Evolutionary conservation across 2,888 invertebrate genomes (phyloP).

Genomic region (Plagiodera versicolora): DNA sequence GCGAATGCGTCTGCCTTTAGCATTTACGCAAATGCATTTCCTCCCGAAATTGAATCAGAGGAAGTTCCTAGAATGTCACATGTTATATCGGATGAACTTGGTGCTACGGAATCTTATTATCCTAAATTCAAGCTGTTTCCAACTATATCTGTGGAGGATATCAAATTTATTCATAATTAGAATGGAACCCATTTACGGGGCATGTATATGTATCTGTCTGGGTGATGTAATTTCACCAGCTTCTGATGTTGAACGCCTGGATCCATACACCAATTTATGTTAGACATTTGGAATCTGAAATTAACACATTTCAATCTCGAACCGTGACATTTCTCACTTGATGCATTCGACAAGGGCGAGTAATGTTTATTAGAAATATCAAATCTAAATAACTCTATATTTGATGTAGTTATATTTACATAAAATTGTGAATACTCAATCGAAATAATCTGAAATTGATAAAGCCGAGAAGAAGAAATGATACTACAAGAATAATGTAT

Average conservation of each 20-base stretch:
- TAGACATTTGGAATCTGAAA: not conserved
- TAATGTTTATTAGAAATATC: no score
- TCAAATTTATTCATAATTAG: constrained; percentile 33
- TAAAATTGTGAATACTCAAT: no score
- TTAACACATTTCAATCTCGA: not conserved
- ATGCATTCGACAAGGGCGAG: not conserved
- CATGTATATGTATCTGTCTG: constrained; percentile 16
- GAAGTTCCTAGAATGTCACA: constrained; percentile 40
- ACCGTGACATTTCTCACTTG: not conserved
- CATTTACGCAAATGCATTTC: constrained; percentile 42
- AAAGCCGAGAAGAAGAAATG: no score
- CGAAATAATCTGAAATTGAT: no score
- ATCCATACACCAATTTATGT: constrained; percentile 3
- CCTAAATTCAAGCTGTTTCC: constrained; percentile 22
- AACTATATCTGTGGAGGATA: constrained; percentile 28
- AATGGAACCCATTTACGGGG: constrained; percentile 21
- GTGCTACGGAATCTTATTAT: constrained; percentile 27
- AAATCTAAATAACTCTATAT: no score
- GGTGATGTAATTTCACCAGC: constrained; percentile 19
- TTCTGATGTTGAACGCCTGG: constrained; percentile 17
- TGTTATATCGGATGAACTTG: constrained; percentile 38
- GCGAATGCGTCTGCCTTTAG: not conserved
- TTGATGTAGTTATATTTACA: no score
- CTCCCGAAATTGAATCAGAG: constrained; percentile 37
- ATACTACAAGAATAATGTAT: no score